Evolutionary conservation across 2,888 invertebrate genomes (phyloP).

Genomic region (Hermodice carunculata): DNA sequence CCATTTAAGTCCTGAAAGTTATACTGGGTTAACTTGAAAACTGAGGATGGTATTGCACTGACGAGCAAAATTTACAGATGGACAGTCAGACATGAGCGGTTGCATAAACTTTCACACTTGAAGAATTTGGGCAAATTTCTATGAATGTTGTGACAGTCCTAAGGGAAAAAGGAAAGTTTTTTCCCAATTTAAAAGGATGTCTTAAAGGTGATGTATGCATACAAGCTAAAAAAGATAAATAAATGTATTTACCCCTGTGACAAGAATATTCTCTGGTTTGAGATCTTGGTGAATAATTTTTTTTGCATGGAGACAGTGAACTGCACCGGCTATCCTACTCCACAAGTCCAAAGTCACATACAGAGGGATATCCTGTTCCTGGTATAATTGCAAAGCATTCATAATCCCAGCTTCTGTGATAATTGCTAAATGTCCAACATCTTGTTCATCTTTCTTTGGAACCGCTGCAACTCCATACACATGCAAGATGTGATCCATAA

Average conservation of each 20-base stretch:
- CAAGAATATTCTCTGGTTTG: conserved; percentile 44
- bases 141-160: too few relatives aligned
- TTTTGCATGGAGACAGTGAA: conserved; percentile 38
- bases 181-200: too few relatives aligned
- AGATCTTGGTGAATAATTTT: conserved; percentile 46
- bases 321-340: conserved; percentile 34
- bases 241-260: conserved; percentile 35
- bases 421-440: conserved; percentile 40
- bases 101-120: too few relatives aligned
- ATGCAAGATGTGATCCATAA: conserved; percentile 35
- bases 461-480: conserved; percentile 44
- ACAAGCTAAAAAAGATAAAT: too few relatives aligned
- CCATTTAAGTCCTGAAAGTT: too few relatives aligned
- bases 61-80: too few relatives aligned
- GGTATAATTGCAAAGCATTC: conserved; percentile 42
- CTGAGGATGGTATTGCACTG: too few relatives aligned
- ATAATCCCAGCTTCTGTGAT: conserved; percentile 43
- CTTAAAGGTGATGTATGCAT: too few relatives aligned
- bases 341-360: conserved; percentile 36
- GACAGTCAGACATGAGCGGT: too few relatives aligned
- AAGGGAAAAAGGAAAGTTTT: too few relatives aligned
- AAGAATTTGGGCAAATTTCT: too few relatives aligned
- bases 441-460: conserved; percentile 30
- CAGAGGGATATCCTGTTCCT: conserved; percentile 32
- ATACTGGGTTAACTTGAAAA: too few relatives aligned